Percentiles rank a stretch among this genome's conserved stretches.
These are phyloP conservation scores for Sebastes itinus DNA, from an alignment of 2,797 vertebrate species.

Conservation along the genomic window DNA sequence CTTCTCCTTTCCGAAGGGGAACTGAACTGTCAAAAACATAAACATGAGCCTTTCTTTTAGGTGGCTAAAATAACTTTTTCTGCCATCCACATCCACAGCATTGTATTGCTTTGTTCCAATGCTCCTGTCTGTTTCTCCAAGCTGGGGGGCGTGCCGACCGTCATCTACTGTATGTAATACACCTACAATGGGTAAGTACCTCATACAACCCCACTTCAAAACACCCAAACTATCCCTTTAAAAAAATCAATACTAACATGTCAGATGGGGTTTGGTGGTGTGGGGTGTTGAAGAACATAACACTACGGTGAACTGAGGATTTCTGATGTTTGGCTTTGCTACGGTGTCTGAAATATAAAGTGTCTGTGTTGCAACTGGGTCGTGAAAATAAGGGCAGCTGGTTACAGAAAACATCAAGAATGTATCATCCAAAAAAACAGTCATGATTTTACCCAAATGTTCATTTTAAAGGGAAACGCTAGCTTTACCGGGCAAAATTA, in stretches of 20 bases:
- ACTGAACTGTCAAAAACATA: no score
- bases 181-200: rapidly evolving
- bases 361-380: not conserved
- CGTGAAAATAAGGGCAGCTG: not conserved
- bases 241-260: not conserved
- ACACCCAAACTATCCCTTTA: no score
- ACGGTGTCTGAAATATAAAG: not conserved
- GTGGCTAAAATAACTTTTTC: no score
- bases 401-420: not conserved
- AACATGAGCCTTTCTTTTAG: no score
- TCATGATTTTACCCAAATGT: not conserved
- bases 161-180: rapidly evolving
- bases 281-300: not conserved
- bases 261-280: not conserved
- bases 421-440: not conserved
- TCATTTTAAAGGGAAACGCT: not conserved
- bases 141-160: no score
- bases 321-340: not conserved
- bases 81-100: no score
- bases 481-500: not conserved
- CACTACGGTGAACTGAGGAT: not conserved
- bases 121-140: no score
- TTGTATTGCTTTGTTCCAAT: no score
- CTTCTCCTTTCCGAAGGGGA: no score
- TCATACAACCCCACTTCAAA: no score